Conservation (phyloP, 2,797 vertebrate genomes). For the Liparis tanakae region DNA sequence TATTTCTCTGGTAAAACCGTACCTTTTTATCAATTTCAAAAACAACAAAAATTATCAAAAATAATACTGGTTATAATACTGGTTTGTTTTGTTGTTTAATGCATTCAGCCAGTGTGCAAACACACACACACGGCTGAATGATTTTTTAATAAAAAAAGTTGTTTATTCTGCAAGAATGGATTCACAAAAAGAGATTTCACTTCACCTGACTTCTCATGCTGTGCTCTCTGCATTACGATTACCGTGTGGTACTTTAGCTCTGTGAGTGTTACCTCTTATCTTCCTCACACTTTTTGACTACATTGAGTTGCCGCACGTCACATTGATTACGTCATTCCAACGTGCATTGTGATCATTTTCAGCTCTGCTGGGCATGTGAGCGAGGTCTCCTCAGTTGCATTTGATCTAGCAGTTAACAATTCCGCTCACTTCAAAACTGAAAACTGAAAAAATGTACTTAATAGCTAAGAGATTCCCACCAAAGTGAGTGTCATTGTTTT, state of each 20-base stretch:
- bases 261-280: constrained; percentile 82
- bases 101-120: neutral
- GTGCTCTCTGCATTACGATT: constrained; percentile 75
- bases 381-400: constrained; percentile 48
- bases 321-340: constrained; percentile 49
- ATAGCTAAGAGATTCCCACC: constrained; percentile 27
- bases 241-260: constrained; percentile 81
- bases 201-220: constrained; percentile 73
- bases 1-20: neutral
- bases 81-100: constrained; percentile 17
- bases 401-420: constrained; percentile 35
- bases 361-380: constrained; percentile 67
- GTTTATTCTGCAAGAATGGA: constrained; percentile 1
- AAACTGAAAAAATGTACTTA: constrained; percentile 7
- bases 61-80: too few relatives aligned
- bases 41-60: too few relatives aligned
- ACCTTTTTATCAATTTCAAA: neutral
- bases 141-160: neutral
- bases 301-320: constrained; percentile 55
- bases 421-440: constrained; percentile 50
- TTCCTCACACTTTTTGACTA: constrained; percentile 60
- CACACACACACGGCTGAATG: neutral
- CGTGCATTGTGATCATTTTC: constrained; percentile 56
- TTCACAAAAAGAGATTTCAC: constrained; percentile 46
- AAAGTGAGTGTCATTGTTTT: constrained; percentile 59